Conservation (phyloP, 2,113 vertebrate genomes). For the Aspiorhynchus laticeps region DNA sequence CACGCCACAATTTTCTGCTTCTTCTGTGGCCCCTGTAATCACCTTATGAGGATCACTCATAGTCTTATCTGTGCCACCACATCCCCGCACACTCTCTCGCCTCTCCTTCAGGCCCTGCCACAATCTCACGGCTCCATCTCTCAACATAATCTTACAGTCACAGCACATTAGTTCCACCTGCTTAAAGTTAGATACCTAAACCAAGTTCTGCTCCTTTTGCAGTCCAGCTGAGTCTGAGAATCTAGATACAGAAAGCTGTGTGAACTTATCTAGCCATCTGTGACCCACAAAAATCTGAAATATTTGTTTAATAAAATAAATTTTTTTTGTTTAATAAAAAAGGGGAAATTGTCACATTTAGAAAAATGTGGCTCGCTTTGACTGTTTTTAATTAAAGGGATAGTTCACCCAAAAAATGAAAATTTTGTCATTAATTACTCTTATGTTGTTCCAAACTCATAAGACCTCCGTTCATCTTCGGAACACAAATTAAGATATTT, state of each 20-base stretch:
- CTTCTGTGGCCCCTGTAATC: conserved; percentile 55
- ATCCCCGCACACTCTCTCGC: conserved; percentile 27
- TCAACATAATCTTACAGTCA: conserved; percentile 53
- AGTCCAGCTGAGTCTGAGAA: conserved; percentile 26
- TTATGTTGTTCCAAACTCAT: too few relatives aligned
- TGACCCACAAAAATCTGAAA: conserved; percentile 38
- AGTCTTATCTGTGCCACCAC: conserved; percentile 50
- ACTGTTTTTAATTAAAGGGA: too few relatives aligned
- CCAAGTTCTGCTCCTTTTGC: conserved; percentile 66
- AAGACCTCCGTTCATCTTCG: too few relatives aligned
- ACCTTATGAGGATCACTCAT: conserved; percentile 53
- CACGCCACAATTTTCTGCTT: conserved; percentile 53
- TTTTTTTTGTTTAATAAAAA: not conserved
- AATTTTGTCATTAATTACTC: too few relatives aligned
- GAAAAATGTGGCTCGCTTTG: not conserved
- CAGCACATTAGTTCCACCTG: conserved; percentile 61
- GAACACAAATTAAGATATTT: too few relatives aligned
- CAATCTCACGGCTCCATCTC: conserved; percentile 60
- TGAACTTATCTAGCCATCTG: not conserved
- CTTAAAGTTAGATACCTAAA: conserved; percentile 53
- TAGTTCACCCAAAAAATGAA: too few relatives aligned
- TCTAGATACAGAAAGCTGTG: not conserved
- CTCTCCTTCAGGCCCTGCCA: conserved; percentile 33
- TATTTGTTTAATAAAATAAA: not conserved
- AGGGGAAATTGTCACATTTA: not conserved